Conservation (phyloP, 2,888 invertebrate genomes). For the Dastarcus helophoroides region DNA sequence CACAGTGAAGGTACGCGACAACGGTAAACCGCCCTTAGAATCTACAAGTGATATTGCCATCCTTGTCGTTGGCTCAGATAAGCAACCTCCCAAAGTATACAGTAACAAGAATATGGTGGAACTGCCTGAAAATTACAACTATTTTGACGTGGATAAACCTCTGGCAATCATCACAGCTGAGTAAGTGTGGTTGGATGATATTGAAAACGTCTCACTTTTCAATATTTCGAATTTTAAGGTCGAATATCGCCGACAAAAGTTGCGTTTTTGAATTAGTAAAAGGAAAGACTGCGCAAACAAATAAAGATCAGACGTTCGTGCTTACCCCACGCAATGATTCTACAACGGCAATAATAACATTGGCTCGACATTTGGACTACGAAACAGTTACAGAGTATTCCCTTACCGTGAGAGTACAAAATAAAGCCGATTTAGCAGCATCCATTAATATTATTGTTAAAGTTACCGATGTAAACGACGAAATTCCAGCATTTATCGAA, state of each 20-base stretch:
- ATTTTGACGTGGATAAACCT: conserved; percentile 43
- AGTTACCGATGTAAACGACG: conserved; percentile 83
- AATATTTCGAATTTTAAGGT: conserved; percentile 37
- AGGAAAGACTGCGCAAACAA: conserved; percentile 78
- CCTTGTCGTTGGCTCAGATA: conserved; percentile 75
- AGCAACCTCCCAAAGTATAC: conserved; percentile 68
- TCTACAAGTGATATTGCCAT: conserved; percentile 71
- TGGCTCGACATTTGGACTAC: conserved; percentile 69
- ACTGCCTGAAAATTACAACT: conserved; percentile 61
- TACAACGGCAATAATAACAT: conserved; percentile 60
- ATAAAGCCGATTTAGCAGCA: conserved; percentile 67
- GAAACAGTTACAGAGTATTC: conserved; percentile 77
- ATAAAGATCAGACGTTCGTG: conserved; percentile 66
- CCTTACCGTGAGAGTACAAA: conserved; percentile 71
- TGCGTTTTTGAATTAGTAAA: conserved; percentile 69
- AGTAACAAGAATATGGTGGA: conserved; percentile 48
- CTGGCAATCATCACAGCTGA: conserved; percentile 50
- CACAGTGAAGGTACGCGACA: conserved; percentile 67
- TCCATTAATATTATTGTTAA: conserved; percentile 68
- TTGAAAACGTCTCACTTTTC: too few species aligned
- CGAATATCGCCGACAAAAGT: conserved; percentile 65
- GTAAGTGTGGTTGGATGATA: conserved; percentile 45
- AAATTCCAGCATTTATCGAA: conserved; percentile 76
- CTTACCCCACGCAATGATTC: conserved; percentile 50
- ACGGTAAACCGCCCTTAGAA: conserved; percentile 52